Evolutionary conservation across 2,113 vertebrate genomes (phyloP).

Genomic region (Caracal caracal): DNA sequence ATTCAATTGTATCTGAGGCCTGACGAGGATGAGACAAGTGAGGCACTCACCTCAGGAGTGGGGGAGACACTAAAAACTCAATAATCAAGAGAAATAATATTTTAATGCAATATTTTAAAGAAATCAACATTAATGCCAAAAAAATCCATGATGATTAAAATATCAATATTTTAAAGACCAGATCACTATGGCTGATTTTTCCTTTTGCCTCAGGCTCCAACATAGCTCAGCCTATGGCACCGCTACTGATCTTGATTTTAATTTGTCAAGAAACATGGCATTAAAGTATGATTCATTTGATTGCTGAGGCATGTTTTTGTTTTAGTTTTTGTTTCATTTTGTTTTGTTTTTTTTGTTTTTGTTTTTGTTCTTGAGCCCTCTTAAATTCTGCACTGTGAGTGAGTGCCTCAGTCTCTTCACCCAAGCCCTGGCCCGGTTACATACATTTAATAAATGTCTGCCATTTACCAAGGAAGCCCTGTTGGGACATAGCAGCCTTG

Average conservation of each 20-base stretch:
- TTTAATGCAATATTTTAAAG: not conserved
- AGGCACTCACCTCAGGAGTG: not conserved
- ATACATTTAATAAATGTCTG: not conserved
- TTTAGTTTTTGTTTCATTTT: not conserved
- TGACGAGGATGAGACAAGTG: not conserved
- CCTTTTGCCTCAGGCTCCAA: not conserved
- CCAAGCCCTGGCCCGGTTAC: not conserved
- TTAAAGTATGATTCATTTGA: slow-evolving; percentile 17
- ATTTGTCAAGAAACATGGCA: not conserved
- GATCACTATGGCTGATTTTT: not conserved
- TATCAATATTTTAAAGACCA: not conserved
- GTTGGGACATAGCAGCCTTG: not conserved
- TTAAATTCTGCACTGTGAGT: not conserved
- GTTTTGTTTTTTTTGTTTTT: no score
- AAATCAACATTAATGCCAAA: slow-evolving; percentile 4
- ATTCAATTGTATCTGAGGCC: not conserved
- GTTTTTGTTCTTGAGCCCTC: not conserved
- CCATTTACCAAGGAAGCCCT: not conserved
- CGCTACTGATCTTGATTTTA: not conserved
- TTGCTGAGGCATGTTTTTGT: not conserved
- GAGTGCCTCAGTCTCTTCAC: not conserved
- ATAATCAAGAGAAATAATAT: not conserved
- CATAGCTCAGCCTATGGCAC: not conserved
- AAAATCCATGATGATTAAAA: not conserved
- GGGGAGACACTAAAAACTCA: not conserved